Evolutionary conservation across 2,888 invertebrate genomes (phyloP).

Genomic region (Euplagia quadripunctaria): DNA sequence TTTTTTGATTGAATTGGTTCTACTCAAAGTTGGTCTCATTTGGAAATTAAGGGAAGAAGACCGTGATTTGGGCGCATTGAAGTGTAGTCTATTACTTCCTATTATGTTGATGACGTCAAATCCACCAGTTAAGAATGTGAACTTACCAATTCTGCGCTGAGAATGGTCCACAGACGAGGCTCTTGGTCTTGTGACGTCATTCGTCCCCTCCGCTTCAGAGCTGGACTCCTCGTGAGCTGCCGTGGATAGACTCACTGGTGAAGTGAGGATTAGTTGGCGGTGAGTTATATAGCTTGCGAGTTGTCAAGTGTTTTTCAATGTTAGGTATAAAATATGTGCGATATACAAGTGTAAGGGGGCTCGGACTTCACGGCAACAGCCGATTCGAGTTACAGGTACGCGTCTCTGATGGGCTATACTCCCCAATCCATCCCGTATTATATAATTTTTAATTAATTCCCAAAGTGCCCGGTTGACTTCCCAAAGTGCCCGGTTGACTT

Average conservation of each 20-base stretch:
- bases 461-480: too few species aligned
- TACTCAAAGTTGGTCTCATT: too few species aligned
- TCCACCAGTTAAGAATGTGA: not conserved
- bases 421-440: too few species aligned
- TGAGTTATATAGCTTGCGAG: slow-evolving; percentile 11
- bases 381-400: not conserved
- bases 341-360: not conserved
- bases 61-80: too few species aligned
- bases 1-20: too few species aligned
- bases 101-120: not conserved
- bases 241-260: slow-evolving; percentile 89
- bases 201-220: slow-evolving; percentile 89
- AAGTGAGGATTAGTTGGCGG: slow-evolving; percentile 38
- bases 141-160: slow-evolving; percentile 17
- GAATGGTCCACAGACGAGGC: slow-evolving; percentile 90
- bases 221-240: slow-evolving; percentile 94
- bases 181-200: slow-evolving; percentile 87
- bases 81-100: too few species aligned
- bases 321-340: not conserved
- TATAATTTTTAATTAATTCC: too few species aligned
- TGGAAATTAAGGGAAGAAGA: too few species aligned
- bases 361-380: not conserved
- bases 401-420: too few species aligned
- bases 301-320: not conserved
- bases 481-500: too few species aligned